phyloP scores from a whole-genome alignment of 1,140 invertebrate species.

The Drosophila murphyi region DNA sequence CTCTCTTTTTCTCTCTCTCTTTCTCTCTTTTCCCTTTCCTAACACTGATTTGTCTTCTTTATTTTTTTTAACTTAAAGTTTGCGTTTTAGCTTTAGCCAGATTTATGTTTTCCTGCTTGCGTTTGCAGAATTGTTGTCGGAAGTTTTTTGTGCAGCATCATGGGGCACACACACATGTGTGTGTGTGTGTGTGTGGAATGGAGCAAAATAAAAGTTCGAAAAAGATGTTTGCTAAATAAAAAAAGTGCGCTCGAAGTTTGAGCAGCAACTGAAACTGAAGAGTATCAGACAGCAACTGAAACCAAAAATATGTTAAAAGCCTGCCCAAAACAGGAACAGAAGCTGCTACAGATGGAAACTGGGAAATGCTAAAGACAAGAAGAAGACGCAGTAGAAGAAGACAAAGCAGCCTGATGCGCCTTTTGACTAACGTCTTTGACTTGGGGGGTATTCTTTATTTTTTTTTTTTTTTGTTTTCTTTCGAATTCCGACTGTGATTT shows the following conservation, averaged over 20 bases:
- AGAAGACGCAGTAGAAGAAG: background rate
- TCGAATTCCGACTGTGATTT: constrained; percentile 3
- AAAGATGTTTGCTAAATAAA: constrained; percentile 52
- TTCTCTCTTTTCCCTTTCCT: constrained; percentile 37
- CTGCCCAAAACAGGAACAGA: constrained; percentile 37
- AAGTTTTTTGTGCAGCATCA: constrained; percentile 82
- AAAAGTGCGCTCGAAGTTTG: constrained; percentile 38
- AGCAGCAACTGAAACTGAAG: constrained; percentile 39
- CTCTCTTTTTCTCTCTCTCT: background rate
- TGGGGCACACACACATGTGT: constrained; percentile 38
- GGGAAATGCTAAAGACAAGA: constrained; percentile 1
- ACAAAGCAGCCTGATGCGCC: constrained; percentile 48
- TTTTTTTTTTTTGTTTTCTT: background rate
- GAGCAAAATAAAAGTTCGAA: constrained; percentile 42
- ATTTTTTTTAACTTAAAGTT: constrained; percentile 76
- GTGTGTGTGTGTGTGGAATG: background rate
- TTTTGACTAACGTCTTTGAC: constrained; percentile 52
- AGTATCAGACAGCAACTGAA: constrained; percentile 11
- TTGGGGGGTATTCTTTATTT: constrained; percentile 14
- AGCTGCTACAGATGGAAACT: background rate
- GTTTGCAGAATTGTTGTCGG: constrained; percentile 82
- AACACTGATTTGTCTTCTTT: constrained; percentile 45
- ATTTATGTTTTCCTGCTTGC: constrained; percentile 82
- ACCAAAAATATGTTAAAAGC: constrained; percentile 63
- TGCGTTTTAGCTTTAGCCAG: constrained; percentile 82